Evolutionary conservation across 2,113 vertebrate species (phyloP).

Genomic region (Trogon melanurus): DNA sequence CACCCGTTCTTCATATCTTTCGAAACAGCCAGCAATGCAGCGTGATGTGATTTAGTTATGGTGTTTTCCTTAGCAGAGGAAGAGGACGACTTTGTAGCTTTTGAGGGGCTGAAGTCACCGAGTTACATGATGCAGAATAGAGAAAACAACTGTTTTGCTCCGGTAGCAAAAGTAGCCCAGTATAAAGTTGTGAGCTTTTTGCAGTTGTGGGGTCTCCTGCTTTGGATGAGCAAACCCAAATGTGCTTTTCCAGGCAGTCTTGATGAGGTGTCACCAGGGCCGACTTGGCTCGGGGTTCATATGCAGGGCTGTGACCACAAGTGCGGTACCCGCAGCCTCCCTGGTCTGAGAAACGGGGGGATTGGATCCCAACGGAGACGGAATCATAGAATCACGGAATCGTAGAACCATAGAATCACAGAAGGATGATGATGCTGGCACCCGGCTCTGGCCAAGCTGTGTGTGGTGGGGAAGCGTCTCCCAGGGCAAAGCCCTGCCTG

Average conservation of each 20-base stretch:
- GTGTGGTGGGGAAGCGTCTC: neutral
- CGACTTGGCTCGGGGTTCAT: neutral
- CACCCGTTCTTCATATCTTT: neutral
- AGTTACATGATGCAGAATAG: neutral
- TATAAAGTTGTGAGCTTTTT: neutral
- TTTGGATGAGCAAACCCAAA: neutral
- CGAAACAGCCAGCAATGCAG: neutral
- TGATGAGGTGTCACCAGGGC: neutral
- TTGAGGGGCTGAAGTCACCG: neutral
- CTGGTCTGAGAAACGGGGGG: neutral
- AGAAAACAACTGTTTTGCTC: neutral
- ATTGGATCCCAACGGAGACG: neutral
- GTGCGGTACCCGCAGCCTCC: neutral
- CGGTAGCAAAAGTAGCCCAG: neutral
- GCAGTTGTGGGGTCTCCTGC: neutral
- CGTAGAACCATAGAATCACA: no score
- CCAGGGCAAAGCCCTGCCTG: neutral
- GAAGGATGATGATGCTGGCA: neutral
- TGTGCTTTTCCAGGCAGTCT: neutral
- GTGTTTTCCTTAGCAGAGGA: neutral
- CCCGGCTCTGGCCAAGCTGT: neutral
- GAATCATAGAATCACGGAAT: no score
- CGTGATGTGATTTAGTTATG: neutral
- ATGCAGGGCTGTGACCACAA: rapidly evolving
- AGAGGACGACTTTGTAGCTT: neutral